Evolutionary conservation across 2,113 vertebrate species (phyloP).

Genomic region (Scortum barcoo): DNA sequence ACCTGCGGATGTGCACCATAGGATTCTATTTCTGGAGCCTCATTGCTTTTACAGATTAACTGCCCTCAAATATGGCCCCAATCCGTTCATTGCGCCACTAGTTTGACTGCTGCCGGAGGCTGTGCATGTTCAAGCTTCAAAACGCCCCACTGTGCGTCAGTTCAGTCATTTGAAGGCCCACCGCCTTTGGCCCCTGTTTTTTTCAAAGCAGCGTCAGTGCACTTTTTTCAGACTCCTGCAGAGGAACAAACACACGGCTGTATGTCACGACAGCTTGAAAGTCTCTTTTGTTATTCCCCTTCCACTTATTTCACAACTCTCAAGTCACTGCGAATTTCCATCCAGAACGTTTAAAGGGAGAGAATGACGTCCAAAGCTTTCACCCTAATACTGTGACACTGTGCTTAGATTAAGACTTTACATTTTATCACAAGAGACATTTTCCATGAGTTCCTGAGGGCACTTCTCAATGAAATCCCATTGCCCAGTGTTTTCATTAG

Average conservation of each 20-base stretch:
- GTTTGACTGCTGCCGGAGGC: constrained; percentile 60
- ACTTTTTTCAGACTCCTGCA: constrained; percentile 19
- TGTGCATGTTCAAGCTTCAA: constrained; percentile 54
- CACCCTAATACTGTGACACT: not conserved
- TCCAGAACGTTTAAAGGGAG: not conserved
- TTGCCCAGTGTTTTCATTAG: constrained; percentile 35
- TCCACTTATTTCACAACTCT: not conserved
- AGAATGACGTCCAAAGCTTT: constrained; percentile 21
- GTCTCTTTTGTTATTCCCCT: constrained; percentile 4
- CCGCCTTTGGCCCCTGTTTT: constrained; percentile 22
- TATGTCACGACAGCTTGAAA: constrained; percentile 13
- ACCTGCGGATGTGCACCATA: constrained; percentile 50
- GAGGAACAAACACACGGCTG: constrained; percentile 2
- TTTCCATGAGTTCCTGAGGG: constrained; percentile 35
- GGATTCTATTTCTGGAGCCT: constrained; percentile 75
- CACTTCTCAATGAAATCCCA: constrained; percentile 31
- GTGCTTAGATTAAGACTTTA: constrained; percentile 29
- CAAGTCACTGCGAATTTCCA: constrained; percentile 20
- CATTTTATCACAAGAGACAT: constrained; percentile 40
- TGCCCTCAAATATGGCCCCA: constrained; percentile 72
- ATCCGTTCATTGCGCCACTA: constrained; percentile 55
- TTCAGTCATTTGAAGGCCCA: constrained; percentile 33
- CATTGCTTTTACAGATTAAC: constrained; percentile 76
- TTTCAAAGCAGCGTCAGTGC: constrained; percentile 13
- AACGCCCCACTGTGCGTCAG: constrained; percentile 23